Evolutionary conservation across 2,113 vertebrate genomes (phyloP).

Genomic region (Lethenteron reissneri): DNA sequence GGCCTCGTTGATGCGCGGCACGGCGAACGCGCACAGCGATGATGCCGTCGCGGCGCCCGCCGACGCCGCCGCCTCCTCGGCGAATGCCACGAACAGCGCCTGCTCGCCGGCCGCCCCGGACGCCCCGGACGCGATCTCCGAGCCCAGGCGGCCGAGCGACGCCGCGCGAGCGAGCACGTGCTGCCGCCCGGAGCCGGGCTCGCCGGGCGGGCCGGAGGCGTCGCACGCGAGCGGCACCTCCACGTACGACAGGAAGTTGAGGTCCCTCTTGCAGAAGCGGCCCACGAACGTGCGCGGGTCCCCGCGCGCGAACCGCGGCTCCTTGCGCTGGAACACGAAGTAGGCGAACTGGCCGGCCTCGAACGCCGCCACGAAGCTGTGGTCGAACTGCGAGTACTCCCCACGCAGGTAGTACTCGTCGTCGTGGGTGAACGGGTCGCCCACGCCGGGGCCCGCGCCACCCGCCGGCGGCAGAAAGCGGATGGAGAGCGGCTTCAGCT

Average conservation of each 20-base stretch:
- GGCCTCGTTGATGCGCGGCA: constrained; percentile 29
- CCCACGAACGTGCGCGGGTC: constrained; percentile 45
- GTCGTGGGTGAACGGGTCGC: constrained; percentile 57
- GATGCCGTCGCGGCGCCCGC: constrained; percentile 19
- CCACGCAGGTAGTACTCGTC: constrained; percentile 58
- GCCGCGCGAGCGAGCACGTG: too few species aligned
- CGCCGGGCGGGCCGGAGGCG: constrained; percentile 34
- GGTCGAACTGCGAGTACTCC: constrained; percentile 34
- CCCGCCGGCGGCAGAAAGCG: constrained; percentile 28
- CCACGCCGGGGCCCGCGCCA: constrained; percentile 9
- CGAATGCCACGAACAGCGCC: constrained; percentile 42
- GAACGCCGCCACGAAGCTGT: constrained; percentile 40
- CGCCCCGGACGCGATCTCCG: constrained; percentile 5
- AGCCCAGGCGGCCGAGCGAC: too few species aligned
- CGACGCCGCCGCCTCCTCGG: constrained; percentile 26
- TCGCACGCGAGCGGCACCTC: constrained; percentile 42
- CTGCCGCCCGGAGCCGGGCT: constrained; percentile 24
- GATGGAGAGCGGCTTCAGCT: constrained; percentile 42
- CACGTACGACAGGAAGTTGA: constrained; percentile 58
- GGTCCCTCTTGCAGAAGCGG: constrained; percentile 33
- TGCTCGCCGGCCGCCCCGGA: constrained; percentile 11
- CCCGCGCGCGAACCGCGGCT: constrained; percentile 23
- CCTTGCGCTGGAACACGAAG: constrained; percentile 46
- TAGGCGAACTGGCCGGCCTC: constrained; percentile 23
- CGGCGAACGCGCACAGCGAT: constrained; percentile 57